A percentile compares a stretch with the other conserved stretches of the same genome.
These are phyloP conservation scores for Prunella strophiata DNA, from an alignment of 2,797 vertebrate species.

Conservation along the genomic window DNA sequence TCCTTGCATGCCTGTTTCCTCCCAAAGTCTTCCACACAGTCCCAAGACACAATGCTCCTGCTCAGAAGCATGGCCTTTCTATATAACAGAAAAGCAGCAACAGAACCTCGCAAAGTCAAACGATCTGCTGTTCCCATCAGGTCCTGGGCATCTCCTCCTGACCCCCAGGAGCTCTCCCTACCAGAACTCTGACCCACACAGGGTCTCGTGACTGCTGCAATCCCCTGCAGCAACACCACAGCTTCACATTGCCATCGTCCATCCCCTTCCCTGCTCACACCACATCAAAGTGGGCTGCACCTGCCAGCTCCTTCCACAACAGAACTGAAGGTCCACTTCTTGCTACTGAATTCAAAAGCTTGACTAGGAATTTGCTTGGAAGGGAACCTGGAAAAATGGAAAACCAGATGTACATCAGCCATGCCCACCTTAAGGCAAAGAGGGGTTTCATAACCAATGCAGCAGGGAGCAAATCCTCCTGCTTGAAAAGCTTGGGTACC, in stretches of 20 bases:
- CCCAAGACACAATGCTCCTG: neutral
- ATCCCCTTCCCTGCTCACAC: neutral
- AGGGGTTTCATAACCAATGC: neutral
- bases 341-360: neutral
- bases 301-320: neutral
- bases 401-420: neutral
- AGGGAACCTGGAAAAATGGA: neutral
- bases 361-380: neutral
- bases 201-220: neutral
- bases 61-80: neutral
- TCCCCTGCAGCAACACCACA: neutral
- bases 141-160: neutral
- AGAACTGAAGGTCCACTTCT: neutral
- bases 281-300: fast-evolving
- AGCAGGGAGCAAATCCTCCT: neutral
- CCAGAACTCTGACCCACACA: neutral
- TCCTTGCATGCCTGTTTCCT: neutral
- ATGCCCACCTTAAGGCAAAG: neutral
- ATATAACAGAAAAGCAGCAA: neutral
- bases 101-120: neutral
- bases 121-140: neutral
- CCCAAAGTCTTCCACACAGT: neutral
- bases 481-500: neutral
- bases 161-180: neutral
- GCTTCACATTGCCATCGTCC: neutral